Conservation (phyloP, 64 coral and sea anemone species). For the Acropora yongei region DNA sequence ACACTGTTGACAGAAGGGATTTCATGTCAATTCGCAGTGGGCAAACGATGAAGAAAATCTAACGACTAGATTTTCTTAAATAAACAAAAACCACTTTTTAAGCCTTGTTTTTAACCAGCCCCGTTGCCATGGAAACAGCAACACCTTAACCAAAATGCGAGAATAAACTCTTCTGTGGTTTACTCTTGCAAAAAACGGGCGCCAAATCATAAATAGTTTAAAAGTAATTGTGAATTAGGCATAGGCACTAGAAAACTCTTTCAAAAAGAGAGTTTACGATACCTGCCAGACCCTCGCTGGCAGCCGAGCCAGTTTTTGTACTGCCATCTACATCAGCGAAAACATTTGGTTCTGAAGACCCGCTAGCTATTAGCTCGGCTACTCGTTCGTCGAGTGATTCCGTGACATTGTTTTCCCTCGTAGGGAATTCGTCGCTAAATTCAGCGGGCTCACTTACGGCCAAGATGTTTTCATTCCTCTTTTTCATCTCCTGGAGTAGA, state of each 20-base stretch:
- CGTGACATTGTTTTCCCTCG: no score
- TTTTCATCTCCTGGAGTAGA: constrained; percentile 37
- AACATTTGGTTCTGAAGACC: background rate
- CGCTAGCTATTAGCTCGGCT: background rate
- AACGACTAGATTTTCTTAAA: no score
- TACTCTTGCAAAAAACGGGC: no score
- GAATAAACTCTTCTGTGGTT: no score
- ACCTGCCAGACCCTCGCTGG: background rate
- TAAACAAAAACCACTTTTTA: no score
- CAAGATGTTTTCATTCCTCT: constrained; percentile 40
- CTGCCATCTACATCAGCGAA: constrained; percentile 25
- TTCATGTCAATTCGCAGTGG: no score
- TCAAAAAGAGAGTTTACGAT: background rate
- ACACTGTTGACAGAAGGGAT: no score
- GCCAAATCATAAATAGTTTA: background rate
- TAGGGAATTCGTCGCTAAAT: no score
- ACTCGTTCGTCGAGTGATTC: background rate
- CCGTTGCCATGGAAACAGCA: no score
- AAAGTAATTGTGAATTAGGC: background rate
- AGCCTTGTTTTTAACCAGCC: no score
- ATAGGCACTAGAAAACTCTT: background rate
- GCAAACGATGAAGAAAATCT: no score
- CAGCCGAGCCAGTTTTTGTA: constrained; percentile 43
- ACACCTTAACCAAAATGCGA: no score
- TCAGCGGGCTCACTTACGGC: constrained; percentile 1